Base-by-base conservation (phyloP, 2,888 invertebrate species). In the Limnephilus lunatus region DNA sequence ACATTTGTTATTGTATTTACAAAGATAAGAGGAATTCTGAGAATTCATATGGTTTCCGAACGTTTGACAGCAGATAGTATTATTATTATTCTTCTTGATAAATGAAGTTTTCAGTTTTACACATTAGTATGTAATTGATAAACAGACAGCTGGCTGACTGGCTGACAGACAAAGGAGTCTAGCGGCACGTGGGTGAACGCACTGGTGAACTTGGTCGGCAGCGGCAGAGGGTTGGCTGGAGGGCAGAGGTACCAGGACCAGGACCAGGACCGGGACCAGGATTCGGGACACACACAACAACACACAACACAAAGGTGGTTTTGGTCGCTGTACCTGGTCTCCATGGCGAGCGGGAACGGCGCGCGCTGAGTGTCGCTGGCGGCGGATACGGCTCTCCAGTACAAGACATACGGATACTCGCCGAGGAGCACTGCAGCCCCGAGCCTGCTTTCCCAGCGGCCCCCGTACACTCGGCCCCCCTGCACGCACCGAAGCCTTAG, bases 381-480 rank as follows among this genome's bases (percentile, higher is more conserved):
- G 48, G 83, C 68, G 87, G 90, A 90, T 86, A 89, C 90, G 87
- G 93, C 92, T 91, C 93, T 92, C 93, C 93, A 93, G 93, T 93
- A 93, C 93, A 93, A 92, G 91, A 93, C 93, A 93, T 93, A 93
- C 92, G 93, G 93, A 89, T 93, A 91, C 68, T 92, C 91, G 89
- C 91, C 89, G 87, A 92, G 90, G 81, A 93, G 89, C 87, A 92
- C 91, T 81, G 92, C 93, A 88, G 91, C 92, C 48, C 93, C 91
- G 83, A 89, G 90, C 85, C 89, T 32, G 82, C 92, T 90, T 83
- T 91, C 91, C 91, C 92, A 91, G 31, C 91, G 91, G 89, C 92
- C 86, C 53, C 88, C 81, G 91, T 89, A 82, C 44, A 30, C 86
- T 15, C 80, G 87, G 44, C 91, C 68, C 44, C 91, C 91, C 48